Percentiles rank a stretch among this genome's conserved stretches.
These are phyloP conservation scores for Diacarnus erythraeanus DNA, from an alignment of 37 sponge, comb jelly and placozoan genomes.

Conservation along the genomic window DNA sequence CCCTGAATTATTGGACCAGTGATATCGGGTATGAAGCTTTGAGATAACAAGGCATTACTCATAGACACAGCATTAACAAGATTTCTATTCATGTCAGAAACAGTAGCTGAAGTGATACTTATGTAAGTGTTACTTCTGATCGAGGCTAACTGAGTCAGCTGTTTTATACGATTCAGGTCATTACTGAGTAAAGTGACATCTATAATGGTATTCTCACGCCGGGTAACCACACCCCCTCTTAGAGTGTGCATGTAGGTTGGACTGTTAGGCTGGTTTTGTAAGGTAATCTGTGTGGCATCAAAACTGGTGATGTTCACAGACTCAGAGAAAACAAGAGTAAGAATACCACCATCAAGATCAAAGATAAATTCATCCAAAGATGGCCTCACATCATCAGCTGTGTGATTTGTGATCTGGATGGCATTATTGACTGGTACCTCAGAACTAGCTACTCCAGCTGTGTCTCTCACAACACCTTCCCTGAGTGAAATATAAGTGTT, in stretches of 20 bases:
- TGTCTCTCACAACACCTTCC: constrained; percentile 58
- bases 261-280: constrained; percentile 37
- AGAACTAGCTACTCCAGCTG: constrained; percentile 53
- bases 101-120: constrained; percentile 58
- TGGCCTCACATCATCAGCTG: constrained; percentile 55
- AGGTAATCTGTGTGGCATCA: constrained; percentile 42
- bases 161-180: constrained; percentile 71
- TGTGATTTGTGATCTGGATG: constrained; percentile 57
- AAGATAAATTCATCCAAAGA: constrained; percentile 49
- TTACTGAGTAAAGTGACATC: constrained; percentile 27
- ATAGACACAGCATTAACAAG: constrained; percentile 39
- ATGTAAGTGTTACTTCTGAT: constrained; percentile 67
- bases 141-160: constrained; percentile 46
- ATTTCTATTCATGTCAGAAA: constrained; percentile 77
- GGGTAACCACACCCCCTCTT: constrained; percentile 35
- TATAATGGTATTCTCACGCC: constrained; percentile 48
- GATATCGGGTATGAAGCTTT: constrained; percentile 37
- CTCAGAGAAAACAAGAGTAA: constrained; percentile 76
- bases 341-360: constrained; percentile 60
- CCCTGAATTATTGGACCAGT: constrained; percentile 51
- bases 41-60: constrained; percentile 50
- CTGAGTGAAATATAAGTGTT: constrained; percentile 70
- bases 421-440: constrained; percentile 53
- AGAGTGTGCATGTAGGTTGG: constrained; percentile 33
- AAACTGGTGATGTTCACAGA: constrained; percentile 74